Base-by-base conservation (phyloP, 1,140 invertebrate species). In the Thaumetopoea pityocampa region DNA sequence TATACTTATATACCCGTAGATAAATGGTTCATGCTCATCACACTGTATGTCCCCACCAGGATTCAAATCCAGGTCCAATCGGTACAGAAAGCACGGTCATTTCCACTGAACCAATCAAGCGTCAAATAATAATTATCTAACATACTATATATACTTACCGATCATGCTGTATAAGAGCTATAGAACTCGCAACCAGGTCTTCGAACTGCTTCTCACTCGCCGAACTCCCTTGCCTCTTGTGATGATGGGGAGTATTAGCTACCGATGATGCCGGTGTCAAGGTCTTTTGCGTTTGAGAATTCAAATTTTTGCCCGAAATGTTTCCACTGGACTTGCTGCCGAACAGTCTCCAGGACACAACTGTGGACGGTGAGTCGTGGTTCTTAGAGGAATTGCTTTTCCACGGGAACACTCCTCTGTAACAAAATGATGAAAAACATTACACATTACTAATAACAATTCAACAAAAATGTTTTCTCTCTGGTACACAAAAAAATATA, bases 371-470 rank as follows among this genome's bases (percentile, higher is more conserved):
- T 0, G 63, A 41, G 1, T 73, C 67, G 51, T 68, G 58, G 17
- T 28, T 64, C 38, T 79, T 74, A 1, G 71, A 56, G 7, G 64
- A 70, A 46, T 50, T 86, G 14, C 83, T 85, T 50, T 89, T 90
- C 89, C 90, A 91, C 0, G 88, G 87, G 59, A 92, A 90, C 1
- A 91, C 88, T 58, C 88, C 89, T 73, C 90, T 91, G 59, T 69
- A 87, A 83, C 86, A 86, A 68, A 54, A 37, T n/a, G n/a, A n/a
- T n/a, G 10, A 74, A 67, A 57, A 46, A 0, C 8, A 30, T 6
- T n/a, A n/a, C n/a, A n/a, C n/a, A 9, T 43, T 43, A 19, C 30
- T 3, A 36, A n/a, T 4, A 9, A 2, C 6, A 5, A 17, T 10
- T 32, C 19, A 29, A 16, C 19, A 33, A 9, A 12, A 33, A 8